Evolutionary conservation across 2,888 invertebrate species (phyloP), one percentile per base, ranked within the genome.

Genomic region (Formica aserva): DNA sequence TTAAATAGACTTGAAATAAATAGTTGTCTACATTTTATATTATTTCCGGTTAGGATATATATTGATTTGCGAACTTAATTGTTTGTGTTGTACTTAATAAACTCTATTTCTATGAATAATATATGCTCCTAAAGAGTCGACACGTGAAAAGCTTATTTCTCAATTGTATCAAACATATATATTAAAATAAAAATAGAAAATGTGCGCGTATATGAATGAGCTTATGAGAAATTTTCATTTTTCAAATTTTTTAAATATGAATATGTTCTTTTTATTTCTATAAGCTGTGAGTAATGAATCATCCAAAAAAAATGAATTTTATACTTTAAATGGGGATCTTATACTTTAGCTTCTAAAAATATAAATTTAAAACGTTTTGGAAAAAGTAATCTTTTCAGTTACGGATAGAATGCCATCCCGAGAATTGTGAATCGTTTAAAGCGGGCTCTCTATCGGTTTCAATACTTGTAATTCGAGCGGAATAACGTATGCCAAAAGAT

Each of bases 401-500:
- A 5, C 5, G 22, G 41, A 41, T 45, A 5, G 41, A 74, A 62
- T 15, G 18, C 38, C 1, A 4, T 66, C 5, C 29, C 26, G 26
- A 48, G 4, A 41, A 71, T 60, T 11, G 22, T 15, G n/a, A 18
- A 57, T 32, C 57, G 69, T 35, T 71, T 26, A 60, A 78, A 60
- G 45, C 18, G 71, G 4, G 22, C 60, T 66, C 38, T 57, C 26
- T 38, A 29, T 22, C 2, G 60, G 11, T 80, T n/a, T 32, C 60
- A 29, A 60, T 71, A 71, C 60, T 45, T 71, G 71, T 41, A 80
- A 71, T 60, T 71, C 60, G 55, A 57, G 41, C 55, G 45, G 45
- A 80, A 60, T 41, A 71, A 45, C 45, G 72, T 18, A 29, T 71
- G 45, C 78, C 60, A 60, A 32, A 32, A 80, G 78, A 83, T 85